phyloP scores from a whole-genome alignment of 2,797 vertebrate species.

The Fundulus diaphanus region DNA sequence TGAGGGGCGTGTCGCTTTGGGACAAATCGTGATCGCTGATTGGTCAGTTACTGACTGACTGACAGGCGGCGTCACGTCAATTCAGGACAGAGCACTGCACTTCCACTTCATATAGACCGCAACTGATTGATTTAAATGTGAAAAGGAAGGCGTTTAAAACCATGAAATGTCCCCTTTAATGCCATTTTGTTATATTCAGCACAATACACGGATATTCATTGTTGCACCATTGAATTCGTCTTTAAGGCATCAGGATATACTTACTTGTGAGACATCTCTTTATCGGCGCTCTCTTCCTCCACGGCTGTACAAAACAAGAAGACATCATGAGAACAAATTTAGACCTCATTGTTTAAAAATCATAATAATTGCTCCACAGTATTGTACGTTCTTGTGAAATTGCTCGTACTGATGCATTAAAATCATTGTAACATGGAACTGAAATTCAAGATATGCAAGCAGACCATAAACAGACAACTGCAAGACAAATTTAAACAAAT shows the following conservation, averaged over 20 bases:
- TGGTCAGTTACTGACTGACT: no score
- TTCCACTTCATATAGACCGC: no score
- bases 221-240: background rate
- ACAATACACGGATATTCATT: background rate
- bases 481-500: no score
- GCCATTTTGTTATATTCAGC: background rate
- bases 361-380: background rate
- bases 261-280: slow-evolving; percentile 70
- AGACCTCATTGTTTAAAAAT: background rate
- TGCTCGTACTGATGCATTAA: background rate
- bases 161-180: background rate
- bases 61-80: no score
- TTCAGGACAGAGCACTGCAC: no score
- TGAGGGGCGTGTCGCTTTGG: no score
- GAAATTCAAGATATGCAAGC: background rate
- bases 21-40: no score
- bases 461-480: background rate
- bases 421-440: background rate
- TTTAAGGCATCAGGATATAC: slow-evolving; percentile 30
- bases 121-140: no score
- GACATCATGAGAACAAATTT: background rate
- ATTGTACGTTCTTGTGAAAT: background rate
- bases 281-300: slow-evolving; percentile 52
- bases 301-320: slow-evolving; percentile 28
- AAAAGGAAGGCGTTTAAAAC: no score